phyloP scores from a whole-genome alignment of 2,797 vertebrate genomes.

The Fringilla coelebs region DNA sequence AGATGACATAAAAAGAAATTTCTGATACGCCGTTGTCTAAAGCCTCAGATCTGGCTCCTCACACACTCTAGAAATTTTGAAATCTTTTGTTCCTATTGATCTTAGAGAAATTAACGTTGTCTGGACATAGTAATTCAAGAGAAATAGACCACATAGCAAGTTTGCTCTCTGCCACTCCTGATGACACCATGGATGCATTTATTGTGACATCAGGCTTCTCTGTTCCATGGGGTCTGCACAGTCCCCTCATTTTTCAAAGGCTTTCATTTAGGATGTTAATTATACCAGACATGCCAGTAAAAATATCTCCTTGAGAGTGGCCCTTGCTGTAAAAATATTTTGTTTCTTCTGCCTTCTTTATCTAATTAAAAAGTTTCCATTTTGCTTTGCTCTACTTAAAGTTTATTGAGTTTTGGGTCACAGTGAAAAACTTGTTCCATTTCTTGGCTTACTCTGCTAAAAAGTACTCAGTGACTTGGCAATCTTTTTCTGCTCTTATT shows the following conservation, averaged over 20 bases:
- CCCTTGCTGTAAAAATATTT: neutral
- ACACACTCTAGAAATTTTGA: neutral
- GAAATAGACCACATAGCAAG: rapidly evolving
- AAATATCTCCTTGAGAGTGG: neutral
- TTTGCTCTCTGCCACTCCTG: neutral
- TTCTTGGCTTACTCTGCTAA: neutral
- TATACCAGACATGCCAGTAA: neutral
- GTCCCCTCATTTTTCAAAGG: neutral
- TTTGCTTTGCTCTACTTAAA: neutral
- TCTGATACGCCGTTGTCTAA: neutral
- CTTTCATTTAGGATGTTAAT: neutral
- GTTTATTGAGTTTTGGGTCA: neutral
- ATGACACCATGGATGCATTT: rapidly evolving
- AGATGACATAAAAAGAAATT: neutral
- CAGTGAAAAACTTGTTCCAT: neutral
- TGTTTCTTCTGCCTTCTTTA: neutral
- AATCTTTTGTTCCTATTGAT: neutral
- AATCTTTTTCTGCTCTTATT: neutral
- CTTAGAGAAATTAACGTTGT: neutral
- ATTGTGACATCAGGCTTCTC: neutral
- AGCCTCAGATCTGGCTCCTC: neutral
- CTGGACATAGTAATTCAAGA: neutral
- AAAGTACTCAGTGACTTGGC: neutral
- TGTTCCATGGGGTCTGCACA: neutral
- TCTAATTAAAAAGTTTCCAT: neutral